These are phyloP conservation scores for Lasioglossum leucozonium DNA, from an alignment of 2,888 invertebrate genomes.

Conservation along the genomic window DNA sequence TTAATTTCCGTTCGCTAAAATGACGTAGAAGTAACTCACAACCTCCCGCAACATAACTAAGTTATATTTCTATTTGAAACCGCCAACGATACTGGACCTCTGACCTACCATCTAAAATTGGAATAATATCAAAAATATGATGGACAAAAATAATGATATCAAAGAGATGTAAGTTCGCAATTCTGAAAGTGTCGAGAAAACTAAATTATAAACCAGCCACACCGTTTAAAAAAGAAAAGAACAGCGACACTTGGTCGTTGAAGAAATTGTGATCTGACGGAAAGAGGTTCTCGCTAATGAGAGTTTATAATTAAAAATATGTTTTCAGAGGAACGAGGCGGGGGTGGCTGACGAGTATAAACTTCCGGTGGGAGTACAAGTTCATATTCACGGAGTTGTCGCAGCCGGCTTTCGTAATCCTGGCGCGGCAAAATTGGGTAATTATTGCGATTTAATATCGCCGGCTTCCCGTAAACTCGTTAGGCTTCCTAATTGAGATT, in stretches of 20 bases:
- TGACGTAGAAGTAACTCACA: background rate
- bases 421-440: slow-evolving; percentile 50
- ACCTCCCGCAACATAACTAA: background rate
- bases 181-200: background rate
- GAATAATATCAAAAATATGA: background rate
- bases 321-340: background rate
- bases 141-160: background rate
- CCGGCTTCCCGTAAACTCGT: slow-evolving; percentile 59
- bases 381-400: slow-evolving; percentile 58
- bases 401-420: slow-evolving; percentile 47
- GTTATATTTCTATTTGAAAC: background rate
- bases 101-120: background rate
- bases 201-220: background rate
- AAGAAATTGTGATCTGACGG: background rate
- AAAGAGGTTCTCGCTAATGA: background rate
- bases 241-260: background rate
- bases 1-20: background rate
- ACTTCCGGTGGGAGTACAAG: slow-evolving; percentile 7
- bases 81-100: background rate
- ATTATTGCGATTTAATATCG: slow-evolving; percentile 63
- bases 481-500: slow-evolving; percentile 64
- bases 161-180: background rate
- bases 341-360: background rate
- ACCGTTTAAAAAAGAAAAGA: background rate
- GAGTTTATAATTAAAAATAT: background rate